These are phyloP conservation scores for Eurystomus gularis DNA, from an alignment of 2,113 vertebrate species.

Conservation along the genomic window DNA sequence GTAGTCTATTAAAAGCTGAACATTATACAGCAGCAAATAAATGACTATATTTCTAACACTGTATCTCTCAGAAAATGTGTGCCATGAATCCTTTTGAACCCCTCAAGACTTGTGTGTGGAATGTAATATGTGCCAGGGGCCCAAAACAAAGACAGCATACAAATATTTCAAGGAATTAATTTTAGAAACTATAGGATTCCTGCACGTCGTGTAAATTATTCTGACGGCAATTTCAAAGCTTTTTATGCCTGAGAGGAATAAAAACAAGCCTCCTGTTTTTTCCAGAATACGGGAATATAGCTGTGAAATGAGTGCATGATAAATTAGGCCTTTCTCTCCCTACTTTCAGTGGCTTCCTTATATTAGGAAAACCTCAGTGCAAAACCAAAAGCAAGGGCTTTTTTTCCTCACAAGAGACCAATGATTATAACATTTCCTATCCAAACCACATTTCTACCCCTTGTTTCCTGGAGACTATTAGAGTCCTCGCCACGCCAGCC, in stretches of 20 bases:
- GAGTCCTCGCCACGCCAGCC: fast-evolving
- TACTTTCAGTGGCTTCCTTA: background rate
- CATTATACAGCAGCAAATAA: background rate
- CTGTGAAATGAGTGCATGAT: background rate
- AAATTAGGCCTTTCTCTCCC: background rate
- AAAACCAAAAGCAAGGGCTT: background rate
- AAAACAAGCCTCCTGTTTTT: background rate
- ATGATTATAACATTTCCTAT: background rate
- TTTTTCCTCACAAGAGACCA: background rate
- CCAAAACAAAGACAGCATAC: background rate
- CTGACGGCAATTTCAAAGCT: background rate
- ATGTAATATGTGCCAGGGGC: background rate
- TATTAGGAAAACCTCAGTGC: background rate
- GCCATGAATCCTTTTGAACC: background rate
- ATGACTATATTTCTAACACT: background rate
- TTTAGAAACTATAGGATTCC: background rate
- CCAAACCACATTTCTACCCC: background rate
- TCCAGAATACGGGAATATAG: background rate
- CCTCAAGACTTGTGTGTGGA: background rate
- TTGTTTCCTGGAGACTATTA: background rate
- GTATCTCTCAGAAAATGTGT: background rate
- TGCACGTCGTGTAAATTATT: background rate
- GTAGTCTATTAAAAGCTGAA: background rate
- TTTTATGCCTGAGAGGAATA: background rate
- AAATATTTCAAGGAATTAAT: slow-evolving; percentile 26